Evolutionary conservation across 1,140 invertebrate species (phyloP).

Genomic region (Thaumetopoea pityocampa): DNA sequence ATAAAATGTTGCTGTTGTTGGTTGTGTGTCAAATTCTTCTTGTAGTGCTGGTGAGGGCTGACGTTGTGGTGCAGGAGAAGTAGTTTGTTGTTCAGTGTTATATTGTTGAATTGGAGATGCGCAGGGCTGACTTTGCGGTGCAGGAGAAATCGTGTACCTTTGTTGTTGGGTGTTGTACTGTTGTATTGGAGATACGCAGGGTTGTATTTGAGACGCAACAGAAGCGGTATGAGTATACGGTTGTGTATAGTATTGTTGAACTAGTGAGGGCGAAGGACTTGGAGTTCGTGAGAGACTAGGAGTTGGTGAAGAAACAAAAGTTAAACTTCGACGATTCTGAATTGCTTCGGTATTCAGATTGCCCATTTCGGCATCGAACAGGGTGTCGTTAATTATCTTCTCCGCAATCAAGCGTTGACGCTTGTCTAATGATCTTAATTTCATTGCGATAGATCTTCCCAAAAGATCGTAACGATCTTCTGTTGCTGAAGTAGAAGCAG

Average conservation of each 20-base stretch:
- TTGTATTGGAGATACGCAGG: too few species aligned
- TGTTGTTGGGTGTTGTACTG: too few species aligned
- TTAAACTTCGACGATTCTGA: slow-evolving; percentile 5
- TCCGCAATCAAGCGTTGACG: not conserved
- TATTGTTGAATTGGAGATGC: too few species aligned
- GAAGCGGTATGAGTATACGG: slow-evolving; percentile 1
- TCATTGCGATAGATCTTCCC: not conserved
- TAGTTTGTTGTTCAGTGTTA: too few species aligned
- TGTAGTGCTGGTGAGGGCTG: too few species aligned
- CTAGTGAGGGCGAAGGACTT: slow-evolving; percentile 3
- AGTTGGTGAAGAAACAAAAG: slow-evolving; percentile 3
- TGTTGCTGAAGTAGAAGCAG: slow-evolving; percentile 1
- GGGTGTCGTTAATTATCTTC: slow-evolving; percentile 3
- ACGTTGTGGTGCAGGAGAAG: too few species aligned
- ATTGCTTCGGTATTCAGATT: slow-evolving; percentile 4
- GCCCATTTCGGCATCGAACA: slow-evolving; percentile 5
- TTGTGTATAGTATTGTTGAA: slow-evolving; percentile 2
- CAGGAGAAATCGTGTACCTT: too few species aligned
- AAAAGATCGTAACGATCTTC: slow-evolving; percentile 1
- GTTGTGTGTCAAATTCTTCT: too few species aligned
- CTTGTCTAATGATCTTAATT: slow-evolving; percentile 4
- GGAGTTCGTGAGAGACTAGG: slow-evolving; percentile 4
- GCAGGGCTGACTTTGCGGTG: too few species aligned
- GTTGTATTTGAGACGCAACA: too few species aligned
- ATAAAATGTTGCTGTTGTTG: too few species aligned